Evolutionary conservation across 2,888 invertebrate species (phyloP).

Genomic region (Cataglyphis cursor): DNA sequence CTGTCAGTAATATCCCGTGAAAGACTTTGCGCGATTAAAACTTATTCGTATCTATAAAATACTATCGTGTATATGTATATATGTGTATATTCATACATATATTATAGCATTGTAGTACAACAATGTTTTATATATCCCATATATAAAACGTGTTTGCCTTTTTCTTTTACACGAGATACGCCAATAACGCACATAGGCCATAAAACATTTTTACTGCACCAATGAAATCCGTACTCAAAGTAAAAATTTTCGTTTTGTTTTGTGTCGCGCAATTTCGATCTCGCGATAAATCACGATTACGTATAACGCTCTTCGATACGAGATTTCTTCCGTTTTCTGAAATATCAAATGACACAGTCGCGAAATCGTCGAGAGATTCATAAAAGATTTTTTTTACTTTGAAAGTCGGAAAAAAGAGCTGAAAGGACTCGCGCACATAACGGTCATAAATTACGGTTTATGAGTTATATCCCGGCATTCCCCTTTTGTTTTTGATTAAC

Average conservation of each 20-base stretch:
- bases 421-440: constrained; percentile 24
- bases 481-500: constrained; percentile 41
- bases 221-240: constrained; percentile 31
- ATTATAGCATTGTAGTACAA: not conserved
- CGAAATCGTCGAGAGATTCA: not conserved
- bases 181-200: not conserved
- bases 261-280: not conserved
- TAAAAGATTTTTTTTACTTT: constrained; percentile 37
- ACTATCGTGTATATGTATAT: not conserved
- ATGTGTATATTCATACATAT: not conserved
- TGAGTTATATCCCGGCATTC: constrained; percentile 8
- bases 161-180: not conserved
- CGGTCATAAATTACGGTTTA: constrained; percentile 47
- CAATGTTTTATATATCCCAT: not conserved
- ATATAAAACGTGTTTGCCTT: no score
- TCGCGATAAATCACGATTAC: constrained; percentile 47
- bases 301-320: not conserved
- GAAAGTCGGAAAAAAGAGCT: not conserved
- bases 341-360: not conserved
- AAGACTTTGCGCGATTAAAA: not conserved
- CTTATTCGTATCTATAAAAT: not conserved
- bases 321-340: not conserved
- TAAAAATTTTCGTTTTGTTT: constrained; percentile 21
- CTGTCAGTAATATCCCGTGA: not conserved
- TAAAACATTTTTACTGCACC: constrained; percentile 41